Conservation (phyloP, 1,140 invertebrate genomes). For the Drosophila bocki region DNA sequence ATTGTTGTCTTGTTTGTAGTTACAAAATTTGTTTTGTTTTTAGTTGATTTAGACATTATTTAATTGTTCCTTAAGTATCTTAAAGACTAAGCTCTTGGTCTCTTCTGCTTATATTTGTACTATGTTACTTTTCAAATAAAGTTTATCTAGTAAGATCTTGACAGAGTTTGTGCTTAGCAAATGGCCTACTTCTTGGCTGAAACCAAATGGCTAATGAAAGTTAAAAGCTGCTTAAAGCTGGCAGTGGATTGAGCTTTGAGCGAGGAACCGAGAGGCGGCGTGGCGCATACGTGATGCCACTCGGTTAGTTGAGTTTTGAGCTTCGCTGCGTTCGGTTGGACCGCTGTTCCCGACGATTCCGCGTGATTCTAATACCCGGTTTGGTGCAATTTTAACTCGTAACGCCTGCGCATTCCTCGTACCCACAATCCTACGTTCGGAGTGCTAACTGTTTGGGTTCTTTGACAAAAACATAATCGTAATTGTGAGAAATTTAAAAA, state of each 20-base stretch:
- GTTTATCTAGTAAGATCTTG: background rate
- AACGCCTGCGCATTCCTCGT: constrained; percentile 60
- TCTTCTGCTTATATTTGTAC: too few species aligned
- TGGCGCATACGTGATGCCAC: background rate
- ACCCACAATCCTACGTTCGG: constrained; percentile 1
- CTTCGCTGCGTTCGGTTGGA: constrained; percentile 77
- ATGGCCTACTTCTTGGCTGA: constrained; percentile 15
- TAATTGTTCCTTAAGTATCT: too few species aligned
- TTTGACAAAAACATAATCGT: constrained; percentile 32
- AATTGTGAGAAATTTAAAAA: constrained; percentile 36
- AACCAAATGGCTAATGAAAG: background rate
- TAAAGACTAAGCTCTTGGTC: too few species aligned
- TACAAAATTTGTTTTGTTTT: too few species aligned
- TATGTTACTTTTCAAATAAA: background rate
- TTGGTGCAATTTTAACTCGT: constrained; percentile 45
- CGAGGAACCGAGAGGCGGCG: constrained; percentile 9
- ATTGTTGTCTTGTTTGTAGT: too few species aligned
- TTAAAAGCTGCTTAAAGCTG: constrained; percentile 11
- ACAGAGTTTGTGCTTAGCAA: background rate
- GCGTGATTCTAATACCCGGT: constrained; percentile 33
- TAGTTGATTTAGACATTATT: too few species aligned
- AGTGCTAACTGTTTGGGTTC: constrained; percentile 30
- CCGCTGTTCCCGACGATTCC: constrained; percentile 34
- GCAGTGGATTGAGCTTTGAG: constrained; percentile 42
- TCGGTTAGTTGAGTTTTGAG: constrained; percentile 70